Conservation (phyloP, 2,797 vertebrate species). For the Toxotes lorentzi region DNA sequence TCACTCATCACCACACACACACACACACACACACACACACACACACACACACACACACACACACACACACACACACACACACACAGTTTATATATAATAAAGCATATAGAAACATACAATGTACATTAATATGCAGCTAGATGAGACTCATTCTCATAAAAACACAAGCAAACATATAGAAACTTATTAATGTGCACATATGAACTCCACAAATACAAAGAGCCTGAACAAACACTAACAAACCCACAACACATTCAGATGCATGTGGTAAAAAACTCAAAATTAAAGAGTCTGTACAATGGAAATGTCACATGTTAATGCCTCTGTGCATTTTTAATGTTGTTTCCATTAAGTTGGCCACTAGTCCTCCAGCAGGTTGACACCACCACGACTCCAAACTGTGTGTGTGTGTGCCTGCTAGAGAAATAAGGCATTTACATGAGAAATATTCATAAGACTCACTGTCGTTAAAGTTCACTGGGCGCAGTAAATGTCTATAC, state of each 20-base stretch:
- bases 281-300: conserved; percentile 51
- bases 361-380: conserved; percentile 30
- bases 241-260: neutral
- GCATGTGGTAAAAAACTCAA: conserved; percentile 1
- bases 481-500: neutral
- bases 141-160: neutral
- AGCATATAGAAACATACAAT: conserved; percentile 20
- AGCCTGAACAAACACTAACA: neutral
- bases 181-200: conserved; percentile 14
- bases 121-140: neutral
- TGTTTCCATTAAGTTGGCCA: conserved; percentile 78
- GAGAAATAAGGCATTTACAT: conserved; percentile 14
- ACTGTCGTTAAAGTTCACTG: conserved; percentile 11
- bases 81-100: too few relatives aligned
- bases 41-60: conserved; percentile 33
- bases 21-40: conserved; percentile 32
- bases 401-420: neutral
- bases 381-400: conserved; percentile 5
- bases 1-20: conserved; percentile 24
- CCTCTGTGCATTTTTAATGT: conserved; percentile 78
- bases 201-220: neutral
- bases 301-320: conserved; percentile 78
- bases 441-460: conserved; percentile 18
- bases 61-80: conserved; percentile 21
- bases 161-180: conserved; percentile 10